phyloP scores from a whole-genome alignment of 2,888 invertebrate species.

The Perizoma flavofasciatum region DNA sequence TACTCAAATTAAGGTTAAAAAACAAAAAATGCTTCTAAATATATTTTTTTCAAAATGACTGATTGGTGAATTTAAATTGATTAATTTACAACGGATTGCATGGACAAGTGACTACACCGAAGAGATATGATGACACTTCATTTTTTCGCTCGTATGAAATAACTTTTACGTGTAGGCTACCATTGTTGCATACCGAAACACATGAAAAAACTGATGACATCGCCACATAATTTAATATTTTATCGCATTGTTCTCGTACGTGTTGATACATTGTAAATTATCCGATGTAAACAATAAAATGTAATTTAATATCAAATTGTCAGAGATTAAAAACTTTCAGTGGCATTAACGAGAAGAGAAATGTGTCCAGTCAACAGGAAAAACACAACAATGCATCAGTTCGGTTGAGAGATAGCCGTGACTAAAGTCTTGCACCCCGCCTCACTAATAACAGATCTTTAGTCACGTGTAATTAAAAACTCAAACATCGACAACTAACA shows the following conservation, averaged over 20 bases:
- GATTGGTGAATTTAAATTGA: too few species aligned
- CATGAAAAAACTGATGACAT: slow-evolving; percentile 64
- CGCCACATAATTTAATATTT: slow-evolving; percentile 70
- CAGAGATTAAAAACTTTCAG: slow-evolving; percentile 52
- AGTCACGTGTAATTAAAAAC: slow-evolving; percentile 80
- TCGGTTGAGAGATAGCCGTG: slow-evolving; percentile 62
- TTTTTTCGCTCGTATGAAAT: slow-evolving; percentile 54
- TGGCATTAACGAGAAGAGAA: slow-evolving; percentile 32
- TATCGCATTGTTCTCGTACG: slow-evolving; percentile 46
- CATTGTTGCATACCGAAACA: slow-evolving; percentile 59
- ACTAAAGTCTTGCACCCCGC: slow-evolving; percentile 69
- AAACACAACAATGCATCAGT: slow-evolving; percentile 51
- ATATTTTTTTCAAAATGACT: too few species aligned
- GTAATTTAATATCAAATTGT: slow-evolving; percentile 51
- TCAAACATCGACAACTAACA: slow-evolving; percentile 79
- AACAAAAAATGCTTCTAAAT: too few species aligned
- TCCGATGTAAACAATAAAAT: slow-evolving; percentile 47
- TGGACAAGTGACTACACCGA: slow-evolving; percentile 58
- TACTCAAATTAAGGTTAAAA: too few species aligned
- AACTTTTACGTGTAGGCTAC: slow-evolving; percentile 55
- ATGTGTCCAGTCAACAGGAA: slow-evolving; percentile 43
- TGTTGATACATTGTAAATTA: slow-evolving; percentile 53
- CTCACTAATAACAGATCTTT: slow-evolving; percentile 74
- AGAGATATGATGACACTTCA: slow-evolving; percentile 68
- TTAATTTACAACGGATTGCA: slow-evolving; percentile 29